These are phyloP conservation scores for Baryphthengus martii DNA, from an alignment of 2,113 vertebrate species.

Conservation along the genomic window DNA sequence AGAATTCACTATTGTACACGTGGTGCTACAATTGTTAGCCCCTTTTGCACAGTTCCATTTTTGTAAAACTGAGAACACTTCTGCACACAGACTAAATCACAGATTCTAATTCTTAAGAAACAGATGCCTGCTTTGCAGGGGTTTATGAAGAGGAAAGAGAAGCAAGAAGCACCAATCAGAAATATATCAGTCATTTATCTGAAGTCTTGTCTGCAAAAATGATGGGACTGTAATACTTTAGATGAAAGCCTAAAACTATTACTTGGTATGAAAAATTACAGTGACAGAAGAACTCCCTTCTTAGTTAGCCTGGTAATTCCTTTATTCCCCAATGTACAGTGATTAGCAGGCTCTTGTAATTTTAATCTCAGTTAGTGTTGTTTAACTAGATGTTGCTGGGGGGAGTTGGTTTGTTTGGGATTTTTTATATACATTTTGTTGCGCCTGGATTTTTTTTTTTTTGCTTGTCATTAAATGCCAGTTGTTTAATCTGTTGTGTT, in stretches of 20 bases:
- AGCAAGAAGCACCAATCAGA: background rate
- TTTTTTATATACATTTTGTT: background rate
- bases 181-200: background rate
- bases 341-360: background rate
- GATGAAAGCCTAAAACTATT: background rate
- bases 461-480: background rate
- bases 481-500: background rate
- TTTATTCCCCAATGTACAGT: background rate
- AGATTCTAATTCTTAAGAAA: background rate
- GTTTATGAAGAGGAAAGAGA: background rate
- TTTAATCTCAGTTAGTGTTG: background rate
- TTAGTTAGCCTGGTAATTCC: background rate
- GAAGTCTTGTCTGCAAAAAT: background rate
- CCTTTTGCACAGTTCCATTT: background rate
- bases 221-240: background rate
- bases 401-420: background rate
- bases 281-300: background rate
- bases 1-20: background rate
- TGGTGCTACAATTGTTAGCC: background rate
- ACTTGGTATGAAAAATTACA: background rate
- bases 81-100: background rate
- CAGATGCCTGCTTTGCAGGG: background rate
- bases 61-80: background rate
- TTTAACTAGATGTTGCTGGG: background rate
- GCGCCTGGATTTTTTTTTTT: background rate